phyloP scores from a whole-genome alignment of 2,797 vertebrate genomes.

The Gymnoscopelus microlampas region DNA sequence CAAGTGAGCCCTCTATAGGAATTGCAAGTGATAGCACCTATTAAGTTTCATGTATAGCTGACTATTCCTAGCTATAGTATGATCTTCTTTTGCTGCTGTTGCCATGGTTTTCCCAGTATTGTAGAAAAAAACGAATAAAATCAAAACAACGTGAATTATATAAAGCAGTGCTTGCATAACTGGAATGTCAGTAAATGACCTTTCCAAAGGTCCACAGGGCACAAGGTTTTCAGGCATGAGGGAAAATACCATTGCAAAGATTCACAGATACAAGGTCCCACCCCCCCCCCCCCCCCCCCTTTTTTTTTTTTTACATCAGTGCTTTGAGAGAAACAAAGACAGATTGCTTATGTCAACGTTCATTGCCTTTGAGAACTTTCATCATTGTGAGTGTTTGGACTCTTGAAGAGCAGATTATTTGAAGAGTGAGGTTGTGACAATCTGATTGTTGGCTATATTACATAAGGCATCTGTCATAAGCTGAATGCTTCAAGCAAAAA shows the following conservation, averaged over 20 bases:
- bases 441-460: neutral
- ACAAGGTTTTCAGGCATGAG: constrained; percentile 29
- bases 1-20: constrained; percentile 32
- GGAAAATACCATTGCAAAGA: constrained; percentile 33
- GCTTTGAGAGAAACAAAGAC: constrained; percentile 26
- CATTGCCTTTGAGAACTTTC: constrained; percentile 16
- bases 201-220: constrained; percentile 60
- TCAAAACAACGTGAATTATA: constrained; percentile 25
- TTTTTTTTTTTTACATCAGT: constrained; percentile 28
- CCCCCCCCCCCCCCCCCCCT: too few relatives aligned
- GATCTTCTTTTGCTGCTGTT: constrained; percentile 3
- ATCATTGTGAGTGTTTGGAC: constrained; percentile 2
- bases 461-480: too few relatives aligned
- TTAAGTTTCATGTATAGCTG: neutral
- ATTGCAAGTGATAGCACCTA: constrained; percentile 15
- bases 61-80: constrained; percentile 10
- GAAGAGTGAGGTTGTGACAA: neutral
- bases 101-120: neutral
- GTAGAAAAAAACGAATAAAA: constrained; percentile 20
- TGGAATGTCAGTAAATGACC: constrained; percentile 21
- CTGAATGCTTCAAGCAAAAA: too few relatives aligned
- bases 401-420: constrained; percentile 1
- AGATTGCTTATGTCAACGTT: constrained; percentile 33
- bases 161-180: constrained; percentile 49
- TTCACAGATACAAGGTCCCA: constrained; percentile 41